Conservation (phyloP, 2,888 invertebrate species). For the Corythucha ciliata region DNA sequence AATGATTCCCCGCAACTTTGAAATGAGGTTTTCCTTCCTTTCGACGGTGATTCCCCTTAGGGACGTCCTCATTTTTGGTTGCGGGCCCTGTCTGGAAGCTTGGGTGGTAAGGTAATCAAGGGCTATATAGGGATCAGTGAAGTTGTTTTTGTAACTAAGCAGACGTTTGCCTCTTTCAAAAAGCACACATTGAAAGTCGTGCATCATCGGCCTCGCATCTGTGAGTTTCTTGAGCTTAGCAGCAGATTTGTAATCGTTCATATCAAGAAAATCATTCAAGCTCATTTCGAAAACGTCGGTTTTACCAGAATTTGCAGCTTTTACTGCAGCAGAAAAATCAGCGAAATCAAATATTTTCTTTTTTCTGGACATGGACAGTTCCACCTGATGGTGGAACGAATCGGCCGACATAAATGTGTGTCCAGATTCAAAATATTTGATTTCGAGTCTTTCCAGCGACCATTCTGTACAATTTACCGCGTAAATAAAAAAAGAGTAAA, state of each 20-base stretch:
- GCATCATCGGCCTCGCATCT: constrained; percentile 9
- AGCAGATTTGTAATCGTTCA: constrained; percentile 17
- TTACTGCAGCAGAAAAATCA: constrained; percentile 4
- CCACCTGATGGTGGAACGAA: constrained; percentile 36
- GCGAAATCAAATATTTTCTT: constrained; percentile 8
- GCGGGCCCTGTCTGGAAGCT: constrained; percentile 1
- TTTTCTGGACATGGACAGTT: constrained; percentile 7
- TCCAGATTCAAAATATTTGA: constrained; percentile 35
- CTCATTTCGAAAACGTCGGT: constrained; percentile 10
- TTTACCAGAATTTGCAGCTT: neutral
- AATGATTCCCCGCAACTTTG: neutral
- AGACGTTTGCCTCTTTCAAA: constrained; percentile 10
- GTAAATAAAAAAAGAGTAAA: constrained; percentile 29
- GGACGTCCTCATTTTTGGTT: constrained; percentile 3
- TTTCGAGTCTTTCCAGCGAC: constrained; percentile 14
- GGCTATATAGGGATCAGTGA: neutral
- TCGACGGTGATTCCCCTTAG: neutral
- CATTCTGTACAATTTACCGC: constrained; percentile 26
- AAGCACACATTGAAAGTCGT: neutral
- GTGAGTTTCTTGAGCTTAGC: constrained; percentile 15
- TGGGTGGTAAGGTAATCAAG: constrained; percentile 8
- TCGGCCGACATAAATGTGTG: constrained; percentile 39
- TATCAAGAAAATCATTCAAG: constrained; percentile 5
- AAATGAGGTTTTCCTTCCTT: constrained; percentile 1
- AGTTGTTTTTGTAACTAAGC: constrained; percentile 4